Base-by-base conservation (phyloP, 2,113 vertebrate species). In the Odontophorus gujanensis region DNA sequence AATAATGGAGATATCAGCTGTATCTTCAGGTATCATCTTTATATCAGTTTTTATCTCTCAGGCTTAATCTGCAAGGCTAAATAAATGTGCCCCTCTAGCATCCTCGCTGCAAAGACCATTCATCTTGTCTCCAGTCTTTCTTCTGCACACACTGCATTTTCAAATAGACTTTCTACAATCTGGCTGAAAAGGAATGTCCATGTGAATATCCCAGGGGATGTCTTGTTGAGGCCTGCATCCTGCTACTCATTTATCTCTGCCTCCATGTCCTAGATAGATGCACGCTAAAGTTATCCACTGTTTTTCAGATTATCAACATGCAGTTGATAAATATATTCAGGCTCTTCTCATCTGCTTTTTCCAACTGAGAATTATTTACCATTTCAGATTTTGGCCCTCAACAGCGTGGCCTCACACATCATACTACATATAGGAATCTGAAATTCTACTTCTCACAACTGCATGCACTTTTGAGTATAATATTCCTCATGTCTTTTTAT, bases 201-300 rank as follows among this genome's bases (percentile, higher is more conserved):
- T 20, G 9, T 2, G 4, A 42, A 13, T 34, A 63, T 59, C 55
- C 32, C 15, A 59, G 25, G 16, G 0, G 0, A 53, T 9, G 1
- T 32, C 69, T 57, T 24, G 3, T 21, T 65, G 58, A 74, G n/a
- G 13, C 22, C 63, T 3, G 3, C 36, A 65, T 30, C 14, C 5
- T 62, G 40, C 13, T 77, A 24, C 40, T 92, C 53, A 4, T 53
- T 71, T 69, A 26, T 43, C 63, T 72, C 40, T 66, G 58, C 16
- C 50, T 66, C 76, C 18, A 19, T 7, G 9, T 48, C n/a, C 26
- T 13, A 20, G n/a, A 48, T 4, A 76, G 51, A 34, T 14, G 9
- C 6, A 17, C 15, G 71, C 21, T 50, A 51, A 75, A 81, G 55
- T 11, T 55, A 4, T 11, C 32, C 22, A 14, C 7, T 5, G 11